These are phyloP conservation scores for Psammodynastes pulverulentus DNA, from an alignment of 2,113 vertebrate genomes.

Conservation along the genomic window DNA sequence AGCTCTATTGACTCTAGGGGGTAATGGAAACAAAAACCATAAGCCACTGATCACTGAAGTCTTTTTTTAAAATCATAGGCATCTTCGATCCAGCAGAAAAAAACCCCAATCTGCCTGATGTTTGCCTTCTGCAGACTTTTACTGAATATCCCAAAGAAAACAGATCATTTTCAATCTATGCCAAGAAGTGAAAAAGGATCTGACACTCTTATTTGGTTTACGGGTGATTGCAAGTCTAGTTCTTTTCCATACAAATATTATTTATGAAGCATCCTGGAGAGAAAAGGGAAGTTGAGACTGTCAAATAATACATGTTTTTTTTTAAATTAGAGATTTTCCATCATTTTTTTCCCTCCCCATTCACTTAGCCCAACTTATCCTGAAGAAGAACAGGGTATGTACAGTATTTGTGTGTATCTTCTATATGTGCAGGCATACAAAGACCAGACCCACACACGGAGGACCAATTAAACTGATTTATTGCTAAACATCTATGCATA, in stretches of 20 bases:
- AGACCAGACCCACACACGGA: neutral
- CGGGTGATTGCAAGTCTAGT: neutral
- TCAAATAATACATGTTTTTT: neutral
- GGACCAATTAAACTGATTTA: neutral
- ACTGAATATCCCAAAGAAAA: neutral
- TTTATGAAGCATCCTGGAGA: neutral
- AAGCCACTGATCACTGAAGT: neutral
- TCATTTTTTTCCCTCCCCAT: neutral
- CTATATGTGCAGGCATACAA: neutral
- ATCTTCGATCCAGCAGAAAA: slow-evolving; percentile 12
- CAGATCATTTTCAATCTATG: neutral
- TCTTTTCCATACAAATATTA: neutral
- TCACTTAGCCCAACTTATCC: neutral
- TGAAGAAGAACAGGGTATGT: neutral
- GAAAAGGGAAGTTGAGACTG: neutral
- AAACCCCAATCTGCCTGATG: neutral
- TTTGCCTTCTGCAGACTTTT: neutral
- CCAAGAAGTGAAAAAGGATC: neutral
- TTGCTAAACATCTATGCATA: neutral
- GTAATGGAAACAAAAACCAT: neutral
- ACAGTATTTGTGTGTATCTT: neutral
- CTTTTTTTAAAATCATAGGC: neutral
- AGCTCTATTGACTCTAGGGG: neutral
- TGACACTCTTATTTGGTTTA: neutral
- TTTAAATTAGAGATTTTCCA: neutral